phyloP scores from a whole-genome alignment of 2,888 invertebrate species.

The Amphipoea oculea region DNA sequence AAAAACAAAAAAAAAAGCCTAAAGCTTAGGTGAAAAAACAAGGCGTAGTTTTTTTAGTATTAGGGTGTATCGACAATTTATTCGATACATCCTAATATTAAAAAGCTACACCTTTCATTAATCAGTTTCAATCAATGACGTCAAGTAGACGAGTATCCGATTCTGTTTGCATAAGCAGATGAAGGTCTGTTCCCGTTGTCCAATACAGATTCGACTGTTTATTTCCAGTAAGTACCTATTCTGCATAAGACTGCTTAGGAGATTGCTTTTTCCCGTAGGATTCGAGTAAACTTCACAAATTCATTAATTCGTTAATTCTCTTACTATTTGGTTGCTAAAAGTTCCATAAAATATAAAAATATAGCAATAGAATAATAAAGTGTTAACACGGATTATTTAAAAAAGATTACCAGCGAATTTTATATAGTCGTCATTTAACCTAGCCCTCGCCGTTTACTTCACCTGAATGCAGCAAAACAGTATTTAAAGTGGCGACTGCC shows the following conservation, averaged over 20 bases:
- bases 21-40: neutral
- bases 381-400: neutral
- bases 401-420: neutral
- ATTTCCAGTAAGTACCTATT: slow-evolving; percentile 3
- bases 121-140: neutral
- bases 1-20: too few species aligned
- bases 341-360: neutral
- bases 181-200: too few species aligned
- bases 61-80: neutral
- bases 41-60: neutral
- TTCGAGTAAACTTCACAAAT: neutral
- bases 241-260: neutral
- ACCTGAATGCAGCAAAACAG: neutral
- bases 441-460: too few species aligned
- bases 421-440: too few species aligned
- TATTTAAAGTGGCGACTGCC: neutral
- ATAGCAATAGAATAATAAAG: neutral
- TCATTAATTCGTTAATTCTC: neutral
- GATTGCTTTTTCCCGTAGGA: neutral
- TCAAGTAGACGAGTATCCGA: neutral
- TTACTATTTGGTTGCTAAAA: neutral
- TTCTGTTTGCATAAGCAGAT: slow-evolving; percentile 10
- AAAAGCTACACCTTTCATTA: neutral
- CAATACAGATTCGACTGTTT: slow-evolving; percentile 1
- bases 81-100: too few species aligned